phyloP scores from a whole-genome alignment of 1,140 invertebrate species.

The Vollenhovia emeryi region DNA sequence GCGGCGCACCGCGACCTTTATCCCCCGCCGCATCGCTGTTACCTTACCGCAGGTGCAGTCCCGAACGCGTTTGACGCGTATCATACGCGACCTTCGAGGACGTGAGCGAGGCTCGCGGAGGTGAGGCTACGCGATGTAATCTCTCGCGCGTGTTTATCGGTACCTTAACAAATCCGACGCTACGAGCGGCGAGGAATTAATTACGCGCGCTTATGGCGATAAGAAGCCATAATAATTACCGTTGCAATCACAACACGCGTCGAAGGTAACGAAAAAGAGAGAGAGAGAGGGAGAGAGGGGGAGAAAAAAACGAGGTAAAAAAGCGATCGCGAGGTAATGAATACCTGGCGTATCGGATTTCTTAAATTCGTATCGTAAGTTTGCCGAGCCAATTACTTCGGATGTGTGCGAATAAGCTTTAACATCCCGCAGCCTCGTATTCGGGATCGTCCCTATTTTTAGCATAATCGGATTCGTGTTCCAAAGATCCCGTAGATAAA shows the following conservation, averaged over 20 bases:
- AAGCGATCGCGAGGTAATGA: slow-evolving; percentile 17
- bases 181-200: slow-evolving; percentile 54
- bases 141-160: slow-evolving; percentile 51
- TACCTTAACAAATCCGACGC: slow-evolving; percentile 48
- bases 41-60: slow-evolving; percentile 15
- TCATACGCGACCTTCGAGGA: slow-evolving; percentile 44
- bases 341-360: slow-evolving; percentile 37
- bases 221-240: slow-evolving; percentile 41
- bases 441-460: neutral
- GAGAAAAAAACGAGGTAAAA: neutral
- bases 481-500: neutral
- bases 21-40: neutral
- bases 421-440: neutral
- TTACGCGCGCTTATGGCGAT: slow-evolving; percentile 36
- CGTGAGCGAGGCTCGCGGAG: slow-evolving; percentile 20
- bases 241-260: slow-evolving; percentile 13
- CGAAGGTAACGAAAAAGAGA: neutral
- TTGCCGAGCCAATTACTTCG: slow-evolving; percentile 31
- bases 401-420: neutral
- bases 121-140: slow-evolving; percentile 42
- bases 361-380: slow-evolving; percentile 7
- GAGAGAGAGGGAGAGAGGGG: neutral
- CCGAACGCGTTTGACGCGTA: neutral
- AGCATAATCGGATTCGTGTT: neutral
- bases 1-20: neutral